These are phyloP conservation scores for Parnassius apollo DNA, from an alignment of 2,888 invertebrate genomes.

Conservation along the genomic window DNA sequence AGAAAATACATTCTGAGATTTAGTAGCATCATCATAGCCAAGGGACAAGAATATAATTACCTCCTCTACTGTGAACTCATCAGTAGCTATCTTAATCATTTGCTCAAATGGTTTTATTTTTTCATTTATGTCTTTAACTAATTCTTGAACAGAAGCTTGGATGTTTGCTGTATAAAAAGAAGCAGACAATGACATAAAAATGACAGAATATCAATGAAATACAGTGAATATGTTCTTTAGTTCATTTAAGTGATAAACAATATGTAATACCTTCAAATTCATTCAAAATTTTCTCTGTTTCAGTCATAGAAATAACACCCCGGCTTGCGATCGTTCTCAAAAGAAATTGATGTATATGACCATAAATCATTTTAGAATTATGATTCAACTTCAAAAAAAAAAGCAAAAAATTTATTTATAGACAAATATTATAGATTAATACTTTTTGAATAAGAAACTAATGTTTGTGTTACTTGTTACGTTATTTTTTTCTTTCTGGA, in stretches of 20 bases:
- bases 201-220: no score
- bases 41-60: constrained; percentile 61
- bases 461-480: no score
- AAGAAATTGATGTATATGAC: constrained; percentile 54
- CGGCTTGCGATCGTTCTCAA: constrained; percentile 60
- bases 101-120: constrained; percentile 60
- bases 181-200: no score
- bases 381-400: no score
- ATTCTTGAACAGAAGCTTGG: constrained; percentile 40
- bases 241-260: no score
- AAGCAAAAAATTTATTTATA: no score
- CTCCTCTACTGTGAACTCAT: constrained; percentile 62
- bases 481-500: no score
- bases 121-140: constrained; percentile 60
- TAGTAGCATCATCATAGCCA: constrained; percentile 62
- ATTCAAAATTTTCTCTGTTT: constrained; percentile 45
- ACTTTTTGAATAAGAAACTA: no score
- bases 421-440: no score
- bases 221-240: no score
- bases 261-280: constrained; percentile 28
- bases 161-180: constrained; percentile 44
- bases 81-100: constrained; percentile 57
- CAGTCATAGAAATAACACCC: constrained; percentile 56
- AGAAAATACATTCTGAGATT: constrained; percentile 63
- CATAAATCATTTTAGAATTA: constrained; percentile 51